These are phyloP conservation scores for Acanthosepion lycidas DNA, from an alignment of 2,888 invertebrate species.

Conservation along the genomic window DNA sequence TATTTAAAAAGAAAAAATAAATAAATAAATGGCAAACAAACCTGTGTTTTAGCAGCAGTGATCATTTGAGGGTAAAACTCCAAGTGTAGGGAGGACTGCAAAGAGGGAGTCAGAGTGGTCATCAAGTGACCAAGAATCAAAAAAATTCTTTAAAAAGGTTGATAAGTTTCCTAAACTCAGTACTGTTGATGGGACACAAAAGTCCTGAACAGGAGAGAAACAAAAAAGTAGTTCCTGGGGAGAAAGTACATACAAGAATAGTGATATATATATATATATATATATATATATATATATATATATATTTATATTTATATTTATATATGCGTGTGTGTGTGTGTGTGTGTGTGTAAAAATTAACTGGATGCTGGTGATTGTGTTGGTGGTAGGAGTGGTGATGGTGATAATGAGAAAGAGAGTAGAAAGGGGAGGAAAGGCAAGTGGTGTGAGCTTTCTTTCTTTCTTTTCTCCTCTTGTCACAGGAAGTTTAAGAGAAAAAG, in stretches of 20 bases:
- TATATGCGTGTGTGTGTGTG: neutral
- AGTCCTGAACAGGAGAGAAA: neutral
- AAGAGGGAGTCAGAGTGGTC: neutral
- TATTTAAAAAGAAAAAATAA: neutral
- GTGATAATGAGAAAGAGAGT: neutral
- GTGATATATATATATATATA: neutral
- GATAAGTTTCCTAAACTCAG: neutral
- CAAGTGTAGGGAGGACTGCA: conserved; percentile 4
- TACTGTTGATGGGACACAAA: neutral
- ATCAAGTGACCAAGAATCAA: neutral
- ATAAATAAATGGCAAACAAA: neutral
- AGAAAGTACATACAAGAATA: neutral
- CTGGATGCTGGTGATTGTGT: neutral
- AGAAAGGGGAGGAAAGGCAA: neutral
- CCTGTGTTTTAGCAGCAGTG: neutral
- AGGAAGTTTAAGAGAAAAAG: neutral
- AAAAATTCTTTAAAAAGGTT: neutral
- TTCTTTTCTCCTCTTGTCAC: neutral
- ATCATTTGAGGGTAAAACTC: conserved; percentile 33
- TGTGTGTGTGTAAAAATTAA: neutral
- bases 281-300: neutral
- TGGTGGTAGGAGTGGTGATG: neutral
- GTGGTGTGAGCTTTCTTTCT: neutral
- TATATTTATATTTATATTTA: neutral
- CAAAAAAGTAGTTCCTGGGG: neutral